Base-by-base conservation (phyloP, 2,113 vertebrate genomes). In the Solea senegalensis region DNA sequence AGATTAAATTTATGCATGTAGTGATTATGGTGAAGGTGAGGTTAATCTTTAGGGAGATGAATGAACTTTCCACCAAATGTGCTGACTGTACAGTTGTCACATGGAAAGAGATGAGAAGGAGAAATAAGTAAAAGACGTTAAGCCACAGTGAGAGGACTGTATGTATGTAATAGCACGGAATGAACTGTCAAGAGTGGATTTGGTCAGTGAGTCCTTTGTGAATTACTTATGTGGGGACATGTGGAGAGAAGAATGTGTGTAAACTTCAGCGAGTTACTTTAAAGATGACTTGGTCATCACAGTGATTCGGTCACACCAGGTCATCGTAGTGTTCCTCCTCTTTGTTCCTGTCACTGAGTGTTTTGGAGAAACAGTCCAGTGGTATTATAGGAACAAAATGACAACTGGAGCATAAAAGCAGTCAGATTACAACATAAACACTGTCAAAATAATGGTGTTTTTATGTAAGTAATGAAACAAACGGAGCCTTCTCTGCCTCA, bases 321-420 rank as follows among this genome's bases (percentile, higher is more conserved):
- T 78, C 54, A 61, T 64, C 60, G 60, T 62, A 9, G 34, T 67
- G 56, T 54, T 79, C 74, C 55, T 63, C 44, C 55, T 58, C 48
- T 43, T 26, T 14, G 62, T 74, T 26, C 53, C 52, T 67, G 76
- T 65, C 9, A 71, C 72, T 16, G 43, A n/a, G 10, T 78, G 69
- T 76, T 74, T 76, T 15, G 65, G 41, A 66, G 75, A 72, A 82
- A 72, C 53, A 62, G 62, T 60, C 1, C 16, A n/a, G 9, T 45
- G 21, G 9, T 2, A 12, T 57, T 78, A 51, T 5, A 26, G 48
- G 41, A 51, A 58, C 60, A 54, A 55, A 57, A 53, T n/a, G 9
- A 49, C 26, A 49, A 14, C 28, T 21, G 9, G 14, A 45, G 14
- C 52, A 43, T 39, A 49, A 44, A 34, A 43, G 28, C 48, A 6